phyloP scores from a whole-genome alignment of 2,113 vertebrate genomes.

The Terrapene triunguis region DNA sequence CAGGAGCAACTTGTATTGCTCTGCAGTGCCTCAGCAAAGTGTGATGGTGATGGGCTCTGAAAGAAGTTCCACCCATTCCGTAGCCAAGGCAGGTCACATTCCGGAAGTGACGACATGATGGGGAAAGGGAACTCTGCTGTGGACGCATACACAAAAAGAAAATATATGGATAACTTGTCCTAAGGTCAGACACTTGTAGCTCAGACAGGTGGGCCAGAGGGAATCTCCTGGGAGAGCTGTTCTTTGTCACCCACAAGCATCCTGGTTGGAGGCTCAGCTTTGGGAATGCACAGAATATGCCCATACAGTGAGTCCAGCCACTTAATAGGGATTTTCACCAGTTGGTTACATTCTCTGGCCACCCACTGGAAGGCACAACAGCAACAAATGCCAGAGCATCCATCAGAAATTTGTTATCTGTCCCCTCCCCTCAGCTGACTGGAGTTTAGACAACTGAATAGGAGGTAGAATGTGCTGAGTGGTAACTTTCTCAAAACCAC shows the following conservation, averaged over 20 bases:
- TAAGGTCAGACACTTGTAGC: neutral
- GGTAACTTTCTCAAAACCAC: neutral
- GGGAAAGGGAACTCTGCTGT: neutral
- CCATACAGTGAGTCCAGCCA: too few species aligned
- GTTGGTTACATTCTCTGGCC: neutral
- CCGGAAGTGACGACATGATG: neutral
- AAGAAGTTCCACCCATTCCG: neutral
- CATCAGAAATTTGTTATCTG: neutral
- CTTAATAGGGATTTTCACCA: neutral
- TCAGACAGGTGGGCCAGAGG: too few species aligned
- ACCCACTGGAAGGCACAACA: neutral
- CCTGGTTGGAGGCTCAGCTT: too few species aligned
- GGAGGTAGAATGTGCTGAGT: conserved; percentile 9
- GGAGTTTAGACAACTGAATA: neutral
- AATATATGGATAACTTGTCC: neutral
- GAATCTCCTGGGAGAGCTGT: too few species aligned
- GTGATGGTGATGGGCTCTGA: neutral
- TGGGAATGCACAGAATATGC: too few species aligned
- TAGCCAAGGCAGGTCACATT: neutral
- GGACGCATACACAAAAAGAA: neutral
- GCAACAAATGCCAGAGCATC: rapidly evolving
- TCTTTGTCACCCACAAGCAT: too few species aligned
- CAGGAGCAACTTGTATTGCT: rapidly evolving
- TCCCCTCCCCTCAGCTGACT: neutral
- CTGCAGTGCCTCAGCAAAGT: rapidly evolving